Evolutionary conservation across 2,888 invertebrate genomes (phyloP).

Genomic region (Neoitamus cyanurus): DNA sequence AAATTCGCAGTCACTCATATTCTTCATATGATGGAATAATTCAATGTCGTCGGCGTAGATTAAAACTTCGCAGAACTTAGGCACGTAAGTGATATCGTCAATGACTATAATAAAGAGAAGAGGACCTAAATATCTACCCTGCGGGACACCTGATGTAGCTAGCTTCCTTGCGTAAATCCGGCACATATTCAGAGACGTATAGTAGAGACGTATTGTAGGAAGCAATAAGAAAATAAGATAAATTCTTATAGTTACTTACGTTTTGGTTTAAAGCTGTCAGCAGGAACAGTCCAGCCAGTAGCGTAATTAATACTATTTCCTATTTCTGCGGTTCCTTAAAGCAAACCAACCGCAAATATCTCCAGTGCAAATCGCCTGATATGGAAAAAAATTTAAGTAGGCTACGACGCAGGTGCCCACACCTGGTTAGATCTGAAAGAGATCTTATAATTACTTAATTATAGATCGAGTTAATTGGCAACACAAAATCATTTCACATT

Average conservation of each 20-base stretch:
- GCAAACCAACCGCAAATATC: background rate
- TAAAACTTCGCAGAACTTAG: too few species aligned
- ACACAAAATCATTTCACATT: background rate
- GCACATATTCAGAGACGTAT: too few species aligned
- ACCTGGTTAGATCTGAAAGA: background rate
- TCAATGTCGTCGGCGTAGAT: too few species aligned
- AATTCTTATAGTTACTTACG: background rate
- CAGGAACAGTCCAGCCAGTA: background rate
- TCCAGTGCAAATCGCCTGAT: background rate
- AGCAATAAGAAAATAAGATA: too few species aligned
- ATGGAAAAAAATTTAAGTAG: background rate
- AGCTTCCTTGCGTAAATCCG: too few species aligned
- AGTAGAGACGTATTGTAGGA: too few species aligned
- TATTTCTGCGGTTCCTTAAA: background rate
- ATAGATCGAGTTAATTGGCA: background rate
- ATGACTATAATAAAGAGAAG: too few species aligned
- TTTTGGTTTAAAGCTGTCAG: background rate
- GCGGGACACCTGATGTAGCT: too few species aligned
- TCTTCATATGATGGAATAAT: too few species aligned
- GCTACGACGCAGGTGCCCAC: background rate
- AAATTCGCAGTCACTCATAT: too few species aligned
- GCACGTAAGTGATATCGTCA: too few species aligned
- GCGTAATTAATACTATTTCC: background rate
- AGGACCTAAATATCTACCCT: too few species aligned
- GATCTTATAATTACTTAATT: background rate